Conservation (phyloP, 2,888 invertebrate genomes). For the Bombylius discolor region DNA sequence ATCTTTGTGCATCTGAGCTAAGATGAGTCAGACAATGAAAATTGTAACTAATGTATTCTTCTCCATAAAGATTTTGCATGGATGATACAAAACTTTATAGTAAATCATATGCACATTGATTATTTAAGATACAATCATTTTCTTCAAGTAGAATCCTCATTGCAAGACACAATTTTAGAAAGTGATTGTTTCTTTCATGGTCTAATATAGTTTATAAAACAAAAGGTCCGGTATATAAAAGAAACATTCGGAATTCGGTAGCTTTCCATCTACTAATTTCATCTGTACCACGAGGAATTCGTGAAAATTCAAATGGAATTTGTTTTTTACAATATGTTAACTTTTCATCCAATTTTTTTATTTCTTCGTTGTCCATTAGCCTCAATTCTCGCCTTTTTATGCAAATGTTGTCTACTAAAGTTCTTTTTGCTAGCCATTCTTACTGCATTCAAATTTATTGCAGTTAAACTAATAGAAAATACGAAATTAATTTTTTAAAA, state of each 20-base stretch:
- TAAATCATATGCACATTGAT: background rate
- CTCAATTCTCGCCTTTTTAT: too few species aligned
- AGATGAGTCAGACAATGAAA: background rate
- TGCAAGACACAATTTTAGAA: slow-evolving; percentile 11
- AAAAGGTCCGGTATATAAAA: too few species aligned
- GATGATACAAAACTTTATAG: background rate
- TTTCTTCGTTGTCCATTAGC: background rate
- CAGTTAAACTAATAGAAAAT: too few species aligned
- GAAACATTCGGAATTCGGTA: slow-evolving; percentile 11
- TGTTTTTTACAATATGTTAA: background rate
- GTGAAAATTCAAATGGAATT: background rate
- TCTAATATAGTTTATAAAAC: background rate
- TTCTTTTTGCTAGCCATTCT: too few species aligned
- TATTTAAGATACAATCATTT: background rate
- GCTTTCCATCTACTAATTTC: background rate
- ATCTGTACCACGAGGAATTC: background rate
- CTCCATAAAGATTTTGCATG: background rate
- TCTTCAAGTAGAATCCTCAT: slow-evolving; percentile 7
- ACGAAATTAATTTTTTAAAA: too few species aligned
- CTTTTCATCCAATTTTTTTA: background rate
- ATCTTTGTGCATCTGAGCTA: background rate
- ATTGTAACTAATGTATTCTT: background rate
- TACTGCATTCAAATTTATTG: too few species aligned
- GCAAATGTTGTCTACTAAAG: too few species aligned
- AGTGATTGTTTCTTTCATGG: slow-evolving; percentile 12